Evolutionary conservation across 2,888 invertebrate genomes (phyloP), one percentile per base, ranked within the genome.

Genomic region (Eumerus sabulonum): DNA sequence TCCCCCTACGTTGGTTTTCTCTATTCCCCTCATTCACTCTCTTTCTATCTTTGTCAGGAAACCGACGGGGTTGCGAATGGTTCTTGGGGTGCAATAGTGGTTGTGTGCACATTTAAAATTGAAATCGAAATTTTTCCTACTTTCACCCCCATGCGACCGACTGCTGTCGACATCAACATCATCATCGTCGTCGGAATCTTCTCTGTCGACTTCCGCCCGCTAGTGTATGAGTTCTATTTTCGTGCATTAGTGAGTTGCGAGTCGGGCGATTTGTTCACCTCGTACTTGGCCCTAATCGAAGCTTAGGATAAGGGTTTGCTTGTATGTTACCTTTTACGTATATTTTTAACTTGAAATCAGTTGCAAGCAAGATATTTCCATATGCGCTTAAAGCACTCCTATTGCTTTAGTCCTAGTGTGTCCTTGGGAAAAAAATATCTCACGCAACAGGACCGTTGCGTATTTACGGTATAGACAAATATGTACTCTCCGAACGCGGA

Each of bases 91-190:
- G 63, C 73, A 79, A 40, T 62, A 45, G 27, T 16, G 60, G 27
- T 7, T 27, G 68, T 64, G 51, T 47, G 70, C 70, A 74, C 76
- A 81, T 77, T 81, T 81, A 81, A 82, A 76, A 82, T 82, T 76
- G 83, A 83, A 83, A 83, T 82, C 83, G 83, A 83, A 83, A 83
- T 82, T 81, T 79, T 83, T 82, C 82, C 82, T 82, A 82, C 83
- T 83, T 83, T 83, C 82, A 81, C 82, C 83, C 82, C 82, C 57
- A 74, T 81, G 74, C 64, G 59, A 73, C 79, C 64, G 59, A 73
- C 79, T 68, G 62, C 44, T 50, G 62, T 57, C 27, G 68, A 53
- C 57, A 57, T 57, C 27, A 63, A 53, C 57, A 57, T 11, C 19
- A 59, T 48, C 47, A 1, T 9, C 18, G 50, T 38, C 17, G 51